A percentile compares a stretch with the other conserved stretches of the same genome.
Conservation (phyloP, 2,888 invertebrate genomes). For the Rotaria macrura region DNA sequence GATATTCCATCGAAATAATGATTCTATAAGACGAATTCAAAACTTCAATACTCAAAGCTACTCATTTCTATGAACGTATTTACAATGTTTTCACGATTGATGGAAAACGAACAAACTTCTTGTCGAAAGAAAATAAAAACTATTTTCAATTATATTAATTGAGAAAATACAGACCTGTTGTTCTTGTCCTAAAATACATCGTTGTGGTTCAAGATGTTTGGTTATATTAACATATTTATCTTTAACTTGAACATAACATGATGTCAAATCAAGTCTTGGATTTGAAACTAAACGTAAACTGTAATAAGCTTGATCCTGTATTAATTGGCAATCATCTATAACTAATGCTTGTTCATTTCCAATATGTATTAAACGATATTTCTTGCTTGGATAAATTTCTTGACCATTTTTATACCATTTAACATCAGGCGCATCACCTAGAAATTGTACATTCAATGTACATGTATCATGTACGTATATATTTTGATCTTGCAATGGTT, state of each 20-base stretch:
- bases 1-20: too few relatives aligned
- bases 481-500: constrained; percentile 10
- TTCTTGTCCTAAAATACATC: background rate
- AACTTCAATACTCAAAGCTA: too few relatives aligned
- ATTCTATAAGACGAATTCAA: too few relatives aligned
- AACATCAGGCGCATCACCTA: background rate
- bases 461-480: constrained; percentile 17
- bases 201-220: background rate
- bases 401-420: constrained; percentile 31
- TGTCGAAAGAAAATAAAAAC: too few relatives aligned
- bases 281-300: background rate
- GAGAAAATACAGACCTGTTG: background rate
- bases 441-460: constrained; percentile 5
- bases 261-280: background rate
- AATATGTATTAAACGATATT: background rate
- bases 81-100: too few relatives aligned
- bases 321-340: constrained; percentile 19
- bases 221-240: constrained; percentile 11
- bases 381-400: background rate
- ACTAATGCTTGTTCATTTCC: constrained; percentile 15
- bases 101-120: too few relatives aligned
- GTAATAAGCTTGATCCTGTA: background rate
- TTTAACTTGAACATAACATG: constrained; percentile 15
- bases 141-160: too few relatives aligned
- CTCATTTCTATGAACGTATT: too few relatives aligned